Conservation (phyloP, 2,888 invertebrate genomes). For the Stictocephala bisonia region DNA sequence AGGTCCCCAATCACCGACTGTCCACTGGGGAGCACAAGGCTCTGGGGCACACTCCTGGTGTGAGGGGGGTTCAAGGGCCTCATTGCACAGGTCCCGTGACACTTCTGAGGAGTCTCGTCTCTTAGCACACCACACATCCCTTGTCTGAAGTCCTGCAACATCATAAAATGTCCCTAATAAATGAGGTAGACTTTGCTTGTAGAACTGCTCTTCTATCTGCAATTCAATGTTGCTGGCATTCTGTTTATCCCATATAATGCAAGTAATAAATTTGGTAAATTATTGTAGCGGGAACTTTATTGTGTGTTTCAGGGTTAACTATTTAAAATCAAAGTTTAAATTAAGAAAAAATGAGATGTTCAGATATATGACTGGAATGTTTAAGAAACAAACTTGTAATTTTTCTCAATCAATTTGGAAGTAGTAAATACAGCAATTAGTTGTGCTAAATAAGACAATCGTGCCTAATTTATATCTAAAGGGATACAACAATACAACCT, state of each 20-base stretch:
- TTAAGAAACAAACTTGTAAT: too few relatives aligned
- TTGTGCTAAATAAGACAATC: too few relatives aligned
- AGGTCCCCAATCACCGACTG: constrained; percentile 79
- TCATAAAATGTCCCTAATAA: too few relatives aligned
- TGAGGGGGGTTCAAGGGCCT: constrained; percentile 75
- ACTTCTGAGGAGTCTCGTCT: constrained; percentile 77
- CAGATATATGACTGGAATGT: too few relatives aligned
- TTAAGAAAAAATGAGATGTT: too few relatives aligned
- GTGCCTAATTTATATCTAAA: too few relatives aligned
- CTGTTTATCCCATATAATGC: constrained; percentile 1
- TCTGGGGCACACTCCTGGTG: constrained; percentile 79
- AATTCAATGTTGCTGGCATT: background rate
- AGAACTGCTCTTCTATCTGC: background rate
- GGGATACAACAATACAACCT: too few relatives aligned
- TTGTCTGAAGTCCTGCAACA: constrained; percentile 74
- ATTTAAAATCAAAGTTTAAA: too few relatives aligned
- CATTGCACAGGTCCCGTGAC: constrained; percentile 83
- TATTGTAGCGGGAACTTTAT: too few relatives aligned
- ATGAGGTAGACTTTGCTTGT: background rate
- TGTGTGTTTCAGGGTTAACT: too few relatives aligned
- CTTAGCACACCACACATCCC: constrained; percentile 85
- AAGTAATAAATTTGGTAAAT: background rate
- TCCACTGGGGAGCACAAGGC: constrained; percentile 86
- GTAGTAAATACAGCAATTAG: too few relatives aligned
- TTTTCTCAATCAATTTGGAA: too few relatives aligned